Percentiles rank a stretch among this genome's conserved stretches.
Evolutionary conservation across 2,888 invertebrate genomes (phyloP).

Genomic region (Mycogona germanica): DNA sequence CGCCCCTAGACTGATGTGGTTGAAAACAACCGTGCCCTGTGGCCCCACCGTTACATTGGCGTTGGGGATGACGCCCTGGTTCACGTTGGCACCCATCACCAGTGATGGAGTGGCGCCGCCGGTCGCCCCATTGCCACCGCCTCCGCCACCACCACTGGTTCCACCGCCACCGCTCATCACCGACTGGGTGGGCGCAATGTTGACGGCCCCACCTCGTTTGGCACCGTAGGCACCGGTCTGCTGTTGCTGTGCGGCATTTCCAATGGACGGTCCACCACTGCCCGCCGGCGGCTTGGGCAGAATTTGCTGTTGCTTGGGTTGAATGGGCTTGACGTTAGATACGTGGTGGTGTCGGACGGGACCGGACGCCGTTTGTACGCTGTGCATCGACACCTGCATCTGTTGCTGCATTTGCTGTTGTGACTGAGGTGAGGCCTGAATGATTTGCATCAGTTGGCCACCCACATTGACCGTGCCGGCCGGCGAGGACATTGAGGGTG

Average conservation of each 20-base stretch:
- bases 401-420: no score
- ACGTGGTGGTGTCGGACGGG: slow-evolving; percentile 33
- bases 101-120: no score
- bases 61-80: slow-evolving; percentile 19
- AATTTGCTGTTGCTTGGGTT: slow-evolving; percentile 41
- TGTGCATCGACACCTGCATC: no score
- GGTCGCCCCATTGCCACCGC: no score
- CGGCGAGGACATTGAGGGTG: slow-evolving; percentile 19
- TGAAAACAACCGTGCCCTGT: slow-evolving; percentile 18
- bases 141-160: no score
- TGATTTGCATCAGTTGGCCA: slow-evolving; percentile 23
- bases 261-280: slow-evolving; percentile 10
- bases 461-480: slow-evolving; percentile 16
- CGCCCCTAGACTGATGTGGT: slow-evolving; percentile 18
- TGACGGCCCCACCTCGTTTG: slow-evolving; percentile 11
- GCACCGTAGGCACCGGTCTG: no score
- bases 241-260: slow-evolving; percentile 15
- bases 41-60: slow-evolving; percentile 9
- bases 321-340: slow-evolving; percentile 38
- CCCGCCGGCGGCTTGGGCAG: slow-evolving; percentile 28
- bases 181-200: slow-evolving; percentile 13
- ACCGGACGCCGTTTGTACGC: no score
- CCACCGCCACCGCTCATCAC: no score
- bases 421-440: slow-evolving; percentile 21
- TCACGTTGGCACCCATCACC: slow-evolving; percentile 19